These are phyloP conservation scores for Lasioglossum marginatum DNA, from an alignment of 2,888 invertebrate species.

Conservation along the genomic window DNA sequence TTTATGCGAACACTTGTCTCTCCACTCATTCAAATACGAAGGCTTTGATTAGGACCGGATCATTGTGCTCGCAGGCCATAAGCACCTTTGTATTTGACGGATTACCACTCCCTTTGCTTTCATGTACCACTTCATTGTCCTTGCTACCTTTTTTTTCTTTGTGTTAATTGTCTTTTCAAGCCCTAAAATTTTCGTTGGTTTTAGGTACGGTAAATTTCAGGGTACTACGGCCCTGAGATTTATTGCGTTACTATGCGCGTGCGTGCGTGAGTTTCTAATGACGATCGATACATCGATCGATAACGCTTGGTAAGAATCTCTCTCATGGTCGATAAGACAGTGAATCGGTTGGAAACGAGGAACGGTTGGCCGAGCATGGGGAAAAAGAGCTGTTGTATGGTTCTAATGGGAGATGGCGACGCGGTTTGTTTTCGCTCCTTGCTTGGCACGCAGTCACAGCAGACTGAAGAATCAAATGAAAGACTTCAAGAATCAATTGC, in stretches of 20 bases:
- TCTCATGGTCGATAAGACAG: conserved; percentile 65
- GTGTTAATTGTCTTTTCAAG: not conserved
- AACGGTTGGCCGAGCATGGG: conserved; percentile 30
- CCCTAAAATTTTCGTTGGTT: not conserved
- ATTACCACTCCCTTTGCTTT: not conserved
- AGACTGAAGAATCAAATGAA: not conserved
- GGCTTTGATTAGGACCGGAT: not conserved
- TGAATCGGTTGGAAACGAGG: conserved; percentile 14
- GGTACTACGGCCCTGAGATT: not conserved
- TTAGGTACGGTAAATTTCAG: too few relatives aligned
- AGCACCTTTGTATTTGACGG: not conserved
- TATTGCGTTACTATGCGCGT: not conserved
- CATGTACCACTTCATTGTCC: not conserved
- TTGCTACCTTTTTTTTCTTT: not conserved
- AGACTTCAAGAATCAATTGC: not conserved
- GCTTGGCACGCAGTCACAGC: conserved; percentile 34
- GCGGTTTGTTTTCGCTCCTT: conserved; percentile 68
- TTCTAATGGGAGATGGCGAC: conserved; percentile 70
- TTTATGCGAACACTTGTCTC: not conserved
- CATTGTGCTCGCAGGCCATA: not conserved
- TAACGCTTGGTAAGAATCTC: not conserved
- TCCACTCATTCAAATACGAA: not conserved
- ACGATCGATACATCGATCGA: conserved; percentile 11
- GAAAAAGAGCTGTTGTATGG: conserved; percentile 63
- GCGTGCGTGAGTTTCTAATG: not conserved